Conservation (phyloP, 2,113 vertebrate species). For the Sinocyclocheilus grahami region DNA sequence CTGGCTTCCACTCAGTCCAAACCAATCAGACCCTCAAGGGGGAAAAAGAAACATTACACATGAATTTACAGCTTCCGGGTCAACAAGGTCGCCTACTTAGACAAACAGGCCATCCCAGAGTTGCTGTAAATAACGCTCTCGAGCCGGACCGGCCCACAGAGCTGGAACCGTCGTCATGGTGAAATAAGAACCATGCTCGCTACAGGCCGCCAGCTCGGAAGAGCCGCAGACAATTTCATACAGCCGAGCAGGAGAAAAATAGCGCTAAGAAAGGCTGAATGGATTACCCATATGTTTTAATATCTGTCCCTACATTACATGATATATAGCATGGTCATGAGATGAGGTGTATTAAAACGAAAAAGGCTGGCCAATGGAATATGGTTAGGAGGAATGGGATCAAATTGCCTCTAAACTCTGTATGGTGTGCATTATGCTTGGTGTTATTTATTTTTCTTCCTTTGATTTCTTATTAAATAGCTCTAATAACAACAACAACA, state of each 20-base stretch:
- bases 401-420: not conserved
- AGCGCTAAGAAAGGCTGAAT: not conserved
- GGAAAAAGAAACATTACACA: constrained; percentile 63
- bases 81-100: constrained; percentile 70
- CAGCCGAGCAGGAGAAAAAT: constrained; percentile 31
- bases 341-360: constrained; percentile 22
- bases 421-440: not conserved
- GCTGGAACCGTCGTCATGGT: constrained; percentile 59
- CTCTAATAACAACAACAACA: not conserved
- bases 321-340: constrained; percentile 44
- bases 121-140: constrained; percentile 71
- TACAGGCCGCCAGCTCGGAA: constrained; percentile 51
- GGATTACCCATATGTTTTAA: constrained; percentile 56
- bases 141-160: constrained; percentile 37
- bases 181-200: constrained; percentile 51
- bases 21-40: constrained; percentile 53
- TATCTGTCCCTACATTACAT: constrained; percentile 48
- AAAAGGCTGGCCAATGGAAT: constrained; percentile 30
- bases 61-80: constrained; percentile 72
- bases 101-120: constrained; percentile 71
- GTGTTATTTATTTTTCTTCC: too few species aligned
- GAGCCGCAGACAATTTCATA: constrained; percentile 53
- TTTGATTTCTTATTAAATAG: not conserved
- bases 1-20: constrained; percentile 35
- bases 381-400: not conserved